These are phyloP conservation scores for Poecilia wingei DNA, from an alignment of 2,797 vertebrate species.

Conservation along the genomic window DNA sequence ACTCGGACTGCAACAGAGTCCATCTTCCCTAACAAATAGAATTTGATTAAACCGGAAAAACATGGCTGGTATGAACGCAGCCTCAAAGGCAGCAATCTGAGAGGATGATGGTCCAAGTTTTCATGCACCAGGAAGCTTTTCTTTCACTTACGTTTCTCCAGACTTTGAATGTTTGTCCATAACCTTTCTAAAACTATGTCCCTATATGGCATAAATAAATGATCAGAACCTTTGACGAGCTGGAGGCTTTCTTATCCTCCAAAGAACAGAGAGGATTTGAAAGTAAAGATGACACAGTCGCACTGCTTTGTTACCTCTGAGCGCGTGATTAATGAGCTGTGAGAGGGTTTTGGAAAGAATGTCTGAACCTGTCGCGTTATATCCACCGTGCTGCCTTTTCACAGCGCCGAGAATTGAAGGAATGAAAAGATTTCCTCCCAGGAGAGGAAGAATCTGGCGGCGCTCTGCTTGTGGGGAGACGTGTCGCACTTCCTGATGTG, in stretches of 20 bases:
- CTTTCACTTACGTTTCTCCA: constrained; percentile 16
- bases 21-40: no score
- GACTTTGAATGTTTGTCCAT: constrained; percentile 23
- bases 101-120: constrained; percentile 2
- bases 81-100: neutral
- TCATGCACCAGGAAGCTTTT: constrained; percentile 8
- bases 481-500: constrained; percentile 24
- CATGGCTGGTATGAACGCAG: no score
- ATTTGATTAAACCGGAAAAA: no score
- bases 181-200: constrained; percentile 45
- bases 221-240: constrained; percentile 39
- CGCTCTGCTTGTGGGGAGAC: constrained; percentile 12
- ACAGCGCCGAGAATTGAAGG: constrained; percentile 7
- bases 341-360: constrained; percentile 35
- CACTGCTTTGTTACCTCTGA: constrained; percentile 26
- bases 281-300: constrained; percentile 34
- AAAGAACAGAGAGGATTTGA: constrained; percentile 40
- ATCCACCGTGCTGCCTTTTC: constrained; percentile 24
- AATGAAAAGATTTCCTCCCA: constrained; percentile 30
- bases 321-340: constrained; percentile 50
- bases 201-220: constrained; percentile 56
- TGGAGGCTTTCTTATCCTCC: constrained; percentile 19
- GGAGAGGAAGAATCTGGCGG: constrained; percentile 29
- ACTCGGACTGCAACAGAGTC: no score
- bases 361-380: constrained; percentile 43